Conservation (phyloP, 2,797 vertebrate genomes). For the Anguilla pacifica region DNA sequence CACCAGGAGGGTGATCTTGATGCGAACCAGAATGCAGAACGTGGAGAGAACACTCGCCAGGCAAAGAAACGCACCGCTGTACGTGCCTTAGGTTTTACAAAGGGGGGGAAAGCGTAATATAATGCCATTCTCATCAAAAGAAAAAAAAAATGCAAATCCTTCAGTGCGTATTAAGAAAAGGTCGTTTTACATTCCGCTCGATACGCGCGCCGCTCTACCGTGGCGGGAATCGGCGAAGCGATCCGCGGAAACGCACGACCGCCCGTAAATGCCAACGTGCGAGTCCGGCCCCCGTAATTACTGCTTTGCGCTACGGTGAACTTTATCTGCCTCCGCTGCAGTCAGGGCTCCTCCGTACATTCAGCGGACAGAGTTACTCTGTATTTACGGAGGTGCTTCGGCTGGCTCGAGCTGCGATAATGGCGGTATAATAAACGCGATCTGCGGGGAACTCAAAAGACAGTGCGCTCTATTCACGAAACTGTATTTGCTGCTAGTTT, state of each 20-base stretch:
- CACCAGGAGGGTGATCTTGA: not conserved
- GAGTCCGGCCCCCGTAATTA: not conserved
- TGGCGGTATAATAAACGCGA: conserved; percentile 11
- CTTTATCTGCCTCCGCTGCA: conserved; percentile 12
- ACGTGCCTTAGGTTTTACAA: not conserved
- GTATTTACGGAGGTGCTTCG: conserved; percentile 2
- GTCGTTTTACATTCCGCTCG: not conserved
- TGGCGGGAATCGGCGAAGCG: not conserved
- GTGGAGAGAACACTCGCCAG: not conserved
- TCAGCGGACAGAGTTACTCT: not conserved
- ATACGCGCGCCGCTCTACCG: not conserved
- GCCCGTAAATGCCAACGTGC: not conserved
- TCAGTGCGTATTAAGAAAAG: not conserved
- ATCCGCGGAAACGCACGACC: not conserved
- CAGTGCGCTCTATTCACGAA: conserved; percentile 16
- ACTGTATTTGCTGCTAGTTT: conserved; percentile 13
- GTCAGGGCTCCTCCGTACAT: not conserved
- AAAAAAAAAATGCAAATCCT: not conserved
- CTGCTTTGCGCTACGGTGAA: too few species aligned
- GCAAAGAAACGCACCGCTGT: not conserved
- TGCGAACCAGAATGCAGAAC: not conserved
- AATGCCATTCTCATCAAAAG: not conserved
- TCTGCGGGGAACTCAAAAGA: not conserved
- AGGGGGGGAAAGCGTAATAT: not conserved
- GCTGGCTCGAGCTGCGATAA: conserved; percentile 16